A percentile compares a stretch with the other conserved stretches of the same genome.
Conservation (phyloP, 1,140 invertebrate genomes). For the Calliphora vicina region DNA sequence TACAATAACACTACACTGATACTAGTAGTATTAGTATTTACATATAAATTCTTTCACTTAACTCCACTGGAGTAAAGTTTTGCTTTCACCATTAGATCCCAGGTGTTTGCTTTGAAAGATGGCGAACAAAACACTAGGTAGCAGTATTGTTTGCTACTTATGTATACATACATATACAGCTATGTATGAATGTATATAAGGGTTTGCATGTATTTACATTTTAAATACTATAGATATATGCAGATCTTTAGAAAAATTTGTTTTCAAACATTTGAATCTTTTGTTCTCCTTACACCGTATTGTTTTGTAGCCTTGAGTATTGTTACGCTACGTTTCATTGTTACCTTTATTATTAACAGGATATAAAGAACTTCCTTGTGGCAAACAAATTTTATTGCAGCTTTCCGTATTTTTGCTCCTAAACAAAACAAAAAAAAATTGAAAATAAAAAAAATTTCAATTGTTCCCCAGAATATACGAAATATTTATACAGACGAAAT, state of each 20-base stretch:
- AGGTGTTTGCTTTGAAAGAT: not conserved
- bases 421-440: no score
- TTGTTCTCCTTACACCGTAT: not conserved
- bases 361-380: constrained; percentile 4
- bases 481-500: no score
- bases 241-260: not conserved
- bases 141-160: not conserved
- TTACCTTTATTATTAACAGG: constrained; percentile 5
- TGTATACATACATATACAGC: not conserved
- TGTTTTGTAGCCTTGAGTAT: constrained; percentile 12
- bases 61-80: not conserved
- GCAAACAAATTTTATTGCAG: constrained; percentile 6
- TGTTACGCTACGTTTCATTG: not conserved
- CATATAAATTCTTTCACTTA: constrained; percentile 14
- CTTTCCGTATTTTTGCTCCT: not conserved
- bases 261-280: constrained; percentile 8
- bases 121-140: not conserved
- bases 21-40: not conserved
- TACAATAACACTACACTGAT: no score
- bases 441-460: no score
- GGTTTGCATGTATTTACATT: no score
- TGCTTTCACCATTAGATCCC: constrained; percentile 7
- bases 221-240: not conserved
- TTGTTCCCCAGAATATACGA: no score
- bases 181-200: no score